phyloP scores from a whole-genome alignment of 2,888 invertebrate species.

The Drosophila antonietae region DNA sequence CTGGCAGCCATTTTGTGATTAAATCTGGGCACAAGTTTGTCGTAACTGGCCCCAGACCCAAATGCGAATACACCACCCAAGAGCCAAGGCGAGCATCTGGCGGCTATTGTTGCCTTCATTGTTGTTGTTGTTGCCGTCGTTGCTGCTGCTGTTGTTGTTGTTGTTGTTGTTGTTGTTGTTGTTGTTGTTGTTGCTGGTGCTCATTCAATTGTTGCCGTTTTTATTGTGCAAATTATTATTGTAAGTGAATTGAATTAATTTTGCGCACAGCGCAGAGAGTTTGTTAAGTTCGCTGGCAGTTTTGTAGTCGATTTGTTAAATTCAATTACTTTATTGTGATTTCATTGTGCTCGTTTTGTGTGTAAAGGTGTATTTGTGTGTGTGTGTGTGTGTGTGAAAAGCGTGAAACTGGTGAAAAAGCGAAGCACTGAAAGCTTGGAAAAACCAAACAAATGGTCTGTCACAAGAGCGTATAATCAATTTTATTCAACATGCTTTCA shows the following conservation, averaged over 20 bases:
- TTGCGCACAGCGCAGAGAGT: conserved; percentile 43
- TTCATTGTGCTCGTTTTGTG: conserved; percentile 39
- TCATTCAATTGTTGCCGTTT: conserved; percentile 70
- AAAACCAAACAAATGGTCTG: conserved; percentile 11
- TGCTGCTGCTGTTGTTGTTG: conserved; percentile 12
- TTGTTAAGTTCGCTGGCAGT: conserved; percentile 37
- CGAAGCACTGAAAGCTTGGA: conserved; percentile 13
- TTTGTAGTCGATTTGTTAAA: conserved; percentile 71
- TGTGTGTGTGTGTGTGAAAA: conserved; percentile 25
- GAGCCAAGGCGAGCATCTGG: conserved; percentile 37
- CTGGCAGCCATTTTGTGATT: conserved; percentile 62
- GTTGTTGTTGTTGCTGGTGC: conserved; percentile 28
- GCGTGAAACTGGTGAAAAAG: conserved; percentile 49
- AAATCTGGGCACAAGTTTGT: conserved; percentile 64
- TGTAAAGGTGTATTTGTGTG: neutral
- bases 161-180: conserved; percentile 9
- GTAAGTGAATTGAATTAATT: conserved; percentile 78
- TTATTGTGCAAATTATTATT: conserved; percentile 80
- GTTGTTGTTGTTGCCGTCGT: conserved; percentile 5
- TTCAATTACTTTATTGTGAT: conserved; percentile 76
- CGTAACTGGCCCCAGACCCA: conserved; percentile 34
- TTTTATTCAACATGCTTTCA: conserved; percentile 31
- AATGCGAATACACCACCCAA: conserved; percentile 18
- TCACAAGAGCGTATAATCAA: neutral
- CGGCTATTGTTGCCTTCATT: conserved; percentile 9